These are phyloP conservation scores for Cataglyphis livida DNA, from an alignment of 2,888 invertebrate genomes.

Conservation along the genomic window DNA sequence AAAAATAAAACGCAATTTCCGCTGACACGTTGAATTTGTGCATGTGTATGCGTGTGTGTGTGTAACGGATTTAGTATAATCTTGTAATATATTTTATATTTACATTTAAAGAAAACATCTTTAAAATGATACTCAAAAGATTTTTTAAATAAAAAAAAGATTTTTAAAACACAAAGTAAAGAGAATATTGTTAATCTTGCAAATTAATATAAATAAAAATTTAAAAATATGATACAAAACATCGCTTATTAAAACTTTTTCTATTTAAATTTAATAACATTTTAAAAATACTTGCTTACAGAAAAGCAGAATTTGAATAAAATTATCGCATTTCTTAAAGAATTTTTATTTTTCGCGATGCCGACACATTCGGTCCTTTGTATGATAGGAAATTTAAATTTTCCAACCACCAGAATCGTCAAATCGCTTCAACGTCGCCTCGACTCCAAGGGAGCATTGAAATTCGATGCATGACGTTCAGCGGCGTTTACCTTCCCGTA, in stretches of 20 bases:
- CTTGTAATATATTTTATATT: not conserved
- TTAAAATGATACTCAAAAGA: not conserved
- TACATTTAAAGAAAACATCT: not conserved
- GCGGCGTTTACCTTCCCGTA: constrained; percentile 52
- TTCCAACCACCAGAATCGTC: constrained; percentile 47
- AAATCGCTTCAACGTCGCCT: constrained; percentile 34
- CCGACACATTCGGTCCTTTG: constrained; percentile 38
- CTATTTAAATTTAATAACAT: constrained; percentile 10
- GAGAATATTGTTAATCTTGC: not conserved
- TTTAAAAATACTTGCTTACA: not conserved
- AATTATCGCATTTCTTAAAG: constrained; percentile 29
- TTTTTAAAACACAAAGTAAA: not conserved
- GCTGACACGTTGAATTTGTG: constrained; percentile 32
- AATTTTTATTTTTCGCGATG: constrained; percentile 37
- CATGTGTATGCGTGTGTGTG: no score
- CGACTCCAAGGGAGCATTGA: constrained; percentile 39
- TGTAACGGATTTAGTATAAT: not conserved
- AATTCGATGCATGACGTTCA: constrained; percentile 59
- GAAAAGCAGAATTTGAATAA: constrained; percentile 7
- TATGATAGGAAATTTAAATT: constrained; percentile 47
- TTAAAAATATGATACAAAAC: not conserved
- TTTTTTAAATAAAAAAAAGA: constrained; percentile 9
- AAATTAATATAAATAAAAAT: not conserved
- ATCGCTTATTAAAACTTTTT: not conserved
- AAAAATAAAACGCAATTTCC: constrained; percentile 81